phyloP scores from a whole-genome alignment of 2,797 vertebrate genomes.

The Silurus lanzhouensis region DNA sequence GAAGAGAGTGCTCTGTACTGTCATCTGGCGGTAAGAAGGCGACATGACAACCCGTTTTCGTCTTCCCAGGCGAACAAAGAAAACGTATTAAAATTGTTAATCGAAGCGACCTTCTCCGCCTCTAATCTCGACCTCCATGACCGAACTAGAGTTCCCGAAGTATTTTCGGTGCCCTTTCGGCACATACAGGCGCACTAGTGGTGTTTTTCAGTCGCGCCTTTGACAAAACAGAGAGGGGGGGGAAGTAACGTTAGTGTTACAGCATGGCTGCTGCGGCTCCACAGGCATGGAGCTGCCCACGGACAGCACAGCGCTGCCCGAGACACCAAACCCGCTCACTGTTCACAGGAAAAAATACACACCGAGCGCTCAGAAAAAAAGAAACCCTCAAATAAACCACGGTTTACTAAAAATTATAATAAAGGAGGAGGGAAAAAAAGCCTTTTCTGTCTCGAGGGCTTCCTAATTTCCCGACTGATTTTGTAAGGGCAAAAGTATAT shows the following conservation, averaged over 20 bases:
- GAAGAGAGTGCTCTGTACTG: conserved; percentile 60
- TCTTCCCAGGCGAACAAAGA: conserved; percentile 73
- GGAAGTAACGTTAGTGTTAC: conserved; percentile 51
- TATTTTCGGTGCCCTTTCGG: conserved; percentile 50
- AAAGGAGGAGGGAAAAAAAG: conserved; percentile 18
- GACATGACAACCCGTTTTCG: conserved; percentile 66
- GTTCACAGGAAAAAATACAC: conserved; percentile 40
- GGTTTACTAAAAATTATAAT: neutral
- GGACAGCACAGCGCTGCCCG: conserved; percentile 53
- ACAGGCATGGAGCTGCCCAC: conserved; percentile 62
- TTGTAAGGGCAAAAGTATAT: conserved; percentile 63
- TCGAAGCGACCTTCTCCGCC: conserved; percentile 36
- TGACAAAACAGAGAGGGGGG: conserved; percentile 49
- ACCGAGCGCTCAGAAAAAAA: conserved; percentile 45
- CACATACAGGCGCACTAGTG: neutral
- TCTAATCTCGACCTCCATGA: conserved; percentile 27
- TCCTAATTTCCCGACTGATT: conserved; percentile 61
- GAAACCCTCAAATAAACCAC: conserved; percentile 26
- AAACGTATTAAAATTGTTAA: conserved; percentile 60
- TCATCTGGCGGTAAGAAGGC: conserved; percentile 75
- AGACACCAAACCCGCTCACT: conserved; percentile 32
- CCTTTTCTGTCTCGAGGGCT: conserved; percentile 55
- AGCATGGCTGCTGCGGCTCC: conserved; percentile 68
- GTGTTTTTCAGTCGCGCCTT: conserved; percentile 40
- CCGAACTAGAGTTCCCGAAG: conserved; percentile 37